phyloP scores from a whole-genome alignment of 1,140 invertebrate genomes.

The Drosophila repletoides region DNA sequence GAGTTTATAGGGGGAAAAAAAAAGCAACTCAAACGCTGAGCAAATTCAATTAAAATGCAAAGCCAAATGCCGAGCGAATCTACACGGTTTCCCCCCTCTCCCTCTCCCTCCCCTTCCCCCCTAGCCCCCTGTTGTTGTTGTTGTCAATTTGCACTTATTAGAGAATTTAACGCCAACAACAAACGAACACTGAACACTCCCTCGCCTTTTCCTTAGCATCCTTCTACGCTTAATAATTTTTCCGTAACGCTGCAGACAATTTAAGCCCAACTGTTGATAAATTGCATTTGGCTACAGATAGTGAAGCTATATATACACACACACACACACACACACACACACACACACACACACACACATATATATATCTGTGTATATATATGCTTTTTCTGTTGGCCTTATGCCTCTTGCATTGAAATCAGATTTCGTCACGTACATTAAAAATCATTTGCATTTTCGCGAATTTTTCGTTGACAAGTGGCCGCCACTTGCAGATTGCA shows the following conservation, averaged over 20 bases:
- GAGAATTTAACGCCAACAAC: constrained; percentile 55
- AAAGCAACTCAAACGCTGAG: not conserved
- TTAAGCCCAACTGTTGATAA: constrained; percentile 78
- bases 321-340: not conserved
- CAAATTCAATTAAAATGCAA: constrained; percentile 46
- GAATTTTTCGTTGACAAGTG: constrained; percentile 53
- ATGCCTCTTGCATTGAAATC: constrained; percentile 62
- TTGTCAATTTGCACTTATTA: constrained; percentile 73
- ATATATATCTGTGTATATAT: not conserved
- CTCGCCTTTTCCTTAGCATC: constrained; percentile 25
- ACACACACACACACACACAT: not conserved
- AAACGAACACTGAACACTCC: not conserved
- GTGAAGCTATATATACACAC: constrained; percentile 15
- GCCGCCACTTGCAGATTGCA: constrained; percentile 65
- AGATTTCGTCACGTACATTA: constrained; percentile 76
- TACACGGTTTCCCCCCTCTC: too few species aligned
- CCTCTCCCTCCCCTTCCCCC: too few species aligned
- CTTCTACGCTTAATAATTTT: constrained; percentile 56
- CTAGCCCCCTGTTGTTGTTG: constrained; percentile 21
- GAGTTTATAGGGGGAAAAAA: not conserved
- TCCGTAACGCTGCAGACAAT: constrained; percentile 77
- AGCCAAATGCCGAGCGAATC: constrained; percentile 10
- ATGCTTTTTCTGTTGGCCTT: constrained; percentile 25
- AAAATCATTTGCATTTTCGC: constrained; percentile 64
- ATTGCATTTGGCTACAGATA: constrained; percentile 75